phyloP scores from a whole-genome alignment of 2,797 vertebrate genomes.

The Gila robusta region DNA sequence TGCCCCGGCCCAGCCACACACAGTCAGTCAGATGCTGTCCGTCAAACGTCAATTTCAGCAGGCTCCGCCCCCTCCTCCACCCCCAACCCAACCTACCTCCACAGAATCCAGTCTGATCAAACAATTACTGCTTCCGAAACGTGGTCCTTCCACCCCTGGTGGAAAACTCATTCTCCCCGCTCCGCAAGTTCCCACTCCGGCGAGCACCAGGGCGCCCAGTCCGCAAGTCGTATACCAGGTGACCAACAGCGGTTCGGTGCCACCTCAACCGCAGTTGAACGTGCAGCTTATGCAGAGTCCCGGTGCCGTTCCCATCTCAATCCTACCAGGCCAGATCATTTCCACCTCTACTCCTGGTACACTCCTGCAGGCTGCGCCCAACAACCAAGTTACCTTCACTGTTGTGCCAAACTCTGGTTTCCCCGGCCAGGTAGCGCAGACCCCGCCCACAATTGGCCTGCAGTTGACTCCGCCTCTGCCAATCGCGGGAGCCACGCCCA shows the following conservation, averaged over 20 bases:
- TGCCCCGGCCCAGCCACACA: slow-evolving; percentile 87
- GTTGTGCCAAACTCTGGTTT: slow-evolving; percentile 99
- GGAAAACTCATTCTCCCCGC: slow-evolving; percentile 98
- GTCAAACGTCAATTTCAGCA: slow-evolving; percentile 91
- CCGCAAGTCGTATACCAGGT: slow-evolving; percentile 97
- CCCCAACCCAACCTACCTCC: slow-evolving; percentile 87
- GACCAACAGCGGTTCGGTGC: slow-evolving; percentile 86
- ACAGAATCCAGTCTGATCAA: slow-evolving; percentile 98
- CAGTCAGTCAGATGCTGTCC: slow-evolving; percentile 93
- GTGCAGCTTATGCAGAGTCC: slow-evolving; percentile 93
- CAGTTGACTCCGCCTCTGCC: slow-evolving; percentile 82
- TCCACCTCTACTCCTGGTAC: slow-evolving; percentile 89
- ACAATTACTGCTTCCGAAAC: slow-evolving; percentile 98
- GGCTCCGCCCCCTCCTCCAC: slow-evolving; percentile 80
- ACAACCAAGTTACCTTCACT: slow-evolving; percentile 97
- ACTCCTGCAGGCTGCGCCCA: slow-evolving; percentile 91
- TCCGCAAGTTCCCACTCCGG: slow-evolving; percentile 94
- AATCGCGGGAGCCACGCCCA: slow-evolving; percentile 77
- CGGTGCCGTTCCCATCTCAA: slow-evolving; percentile 90
- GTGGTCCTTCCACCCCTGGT: slow-evolving; percentile 94
- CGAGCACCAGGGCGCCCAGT: slow-evolving; percentile 87
- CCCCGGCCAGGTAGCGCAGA: slow-evolving; percentile 88
- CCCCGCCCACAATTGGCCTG: slow-evolving; percentile 86
- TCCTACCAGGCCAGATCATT: slow-evolving; percentile 92
- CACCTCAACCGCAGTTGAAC: slow-evolving; percentile 91